Percentiles rank a stretch among this genome's conserved stretches.
Conservation (phyloP, 2,113 vertebrate genomes). For the Lagopus muta region DNA sequence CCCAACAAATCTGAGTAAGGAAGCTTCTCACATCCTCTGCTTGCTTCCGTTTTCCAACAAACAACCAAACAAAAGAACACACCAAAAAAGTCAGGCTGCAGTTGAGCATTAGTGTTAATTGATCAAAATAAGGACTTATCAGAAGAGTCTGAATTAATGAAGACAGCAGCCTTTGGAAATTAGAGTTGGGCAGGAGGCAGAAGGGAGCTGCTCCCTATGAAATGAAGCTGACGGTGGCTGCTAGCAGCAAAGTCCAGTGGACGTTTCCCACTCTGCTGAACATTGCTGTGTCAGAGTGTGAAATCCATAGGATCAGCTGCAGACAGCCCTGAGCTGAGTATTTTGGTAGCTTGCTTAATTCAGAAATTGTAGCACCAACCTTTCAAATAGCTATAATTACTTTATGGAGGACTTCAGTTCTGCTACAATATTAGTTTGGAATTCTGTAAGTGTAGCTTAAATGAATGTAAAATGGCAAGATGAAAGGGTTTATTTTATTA, state of each 20-base stretch:
- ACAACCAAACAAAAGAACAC: no score
- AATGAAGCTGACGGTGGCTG: background rate
- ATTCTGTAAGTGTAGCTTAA: slow-evolving; percentile 63
- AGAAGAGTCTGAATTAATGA: background rate
- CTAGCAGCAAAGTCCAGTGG: background rate
- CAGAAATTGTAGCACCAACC: slow-evolving; percentile 54
- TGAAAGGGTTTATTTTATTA: slow-evolving; percentile 71
- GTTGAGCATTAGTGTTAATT: background rate
- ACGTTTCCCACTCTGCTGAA: background rate
- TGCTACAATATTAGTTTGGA: slow-evolving; percentile 15
- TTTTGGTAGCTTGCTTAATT: slow-evolving; percentile 52
- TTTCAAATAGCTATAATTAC: slow-evolving; percentile 65
- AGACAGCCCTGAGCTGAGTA: background rate
- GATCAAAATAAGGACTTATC: fast-evolving
- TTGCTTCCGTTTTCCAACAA: background rate
- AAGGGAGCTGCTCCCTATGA: background rate
- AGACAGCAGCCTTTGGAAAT: background rate
- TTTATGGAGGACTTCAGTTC: slow-evolving; percentile 39
- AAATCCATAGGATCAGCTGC: background rate
- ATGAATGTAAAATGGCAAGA: slow-evolving; percentile 63
- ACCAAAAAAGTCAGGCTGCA: background rate
- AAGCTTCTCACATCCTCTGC: background rate
- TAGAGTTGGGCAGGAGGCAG: background rate
- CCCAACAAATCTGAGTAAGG: background rate
- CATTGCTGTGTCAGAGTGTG: background rate